Evolutionary conservation across 1,140 invertebrate genomes (phyloP), one percentile per base, ranked within the genome.

Genomic region (Ylistrum balloti): DNA sequence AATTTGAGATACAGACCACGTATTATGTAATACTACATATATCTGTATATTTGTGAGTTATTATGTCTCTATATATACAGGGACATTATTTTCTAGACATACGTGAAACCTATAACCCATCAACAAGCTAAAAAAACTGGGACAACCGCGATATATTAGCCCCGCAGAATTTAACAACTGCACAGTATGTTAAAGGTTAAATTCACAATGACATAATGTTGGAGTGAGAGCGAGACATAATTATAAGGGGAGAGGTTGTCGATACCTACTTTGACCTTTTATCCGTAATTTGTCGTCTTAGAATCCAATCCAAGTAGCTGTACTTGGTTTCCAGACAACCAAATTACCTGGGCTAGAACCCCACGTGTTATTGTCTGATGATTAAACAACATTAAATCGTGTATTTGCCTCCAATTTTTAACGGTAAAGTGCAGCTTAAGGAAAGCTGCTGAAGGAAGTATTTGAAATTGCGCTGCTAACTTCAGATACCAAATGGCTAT

Each of bases 381-480:
- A 74, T 74, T 74, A 28, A 74, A 74, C 56, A n/a, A n/a, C 56
- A 74, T 74, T 74, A n/a, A 74, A 74, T 74, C 56, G 22, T n/a
- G 56, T 17, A n/a, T 7, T 74, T 74, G n/a, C 5, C 56, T 28
- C 11, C n/a, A n/a, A n/a, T 28, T 74, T n/a, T 38, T 74, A 2
- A 28, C 56, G 56, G 22, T 74, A 74, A 74, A 74, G 56, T 74
- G 28, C 56, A 74, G n/a, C 22, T 74, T 28, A 1, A n/a, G n/a
- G 56, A n/a, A 74, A 74, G 17, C 28, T 5, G 56, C 56, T 74
- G n/a, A 28, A 5, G 56, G 56, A 74, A 74, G n/a, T 74, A 74
- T 74, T 74, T 28, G 56, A 17, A 74, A 28, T 74, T 74, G 22
- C n/a, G 22, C n/a, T 28, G 17, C n/a, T n/a, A n/a, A 74, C 56